Conservation (phyloP, 2,888 invertebrate genomes). For the Aporophyla lueneburgensis region DNA sequence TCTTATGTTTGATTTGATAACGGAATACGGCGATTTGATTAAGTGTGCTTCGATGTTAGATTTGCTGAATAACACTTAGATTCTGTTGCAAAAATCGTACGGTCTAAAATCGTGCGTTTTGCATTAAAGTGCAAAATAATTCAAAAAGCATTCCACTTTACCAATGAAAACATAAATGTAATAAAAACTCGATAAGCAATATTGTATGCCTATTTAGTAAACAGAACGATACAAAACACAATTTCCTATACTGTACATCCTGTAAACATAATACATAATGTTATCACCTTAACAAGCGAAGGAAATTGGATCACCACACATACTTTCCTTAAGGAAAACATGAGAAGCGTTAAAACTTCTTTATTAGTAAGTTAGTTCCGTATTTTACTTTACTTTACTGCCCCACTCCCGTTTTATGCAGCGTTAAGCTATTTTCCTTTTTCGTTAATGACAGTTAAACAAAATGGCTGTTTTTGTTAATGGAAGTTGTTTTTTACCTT, state of each 20-base stretch:
- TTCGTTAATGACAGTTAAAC: background rate
- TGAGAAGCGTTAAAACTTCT: slow-evolving; percentile 27
- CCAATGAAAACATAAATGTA: too few relatives aligned
- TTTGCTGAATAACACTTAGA: too few relatives aligned
- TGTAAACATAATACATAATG: background rate
- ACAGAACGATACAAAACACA: background rate
- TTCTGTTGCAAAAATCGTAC: too few relatives aligned
- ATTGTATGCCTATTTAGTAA: background rate
- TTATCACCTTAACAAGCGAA: slow-evolving; percentile 17
- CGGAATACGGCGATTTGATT: too few relatives aligned
- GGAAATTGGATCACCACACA: slow-evolving; percentile 33
- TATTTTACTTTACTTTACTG: slow-evolving; percentile 28
- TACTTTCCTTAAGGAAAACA: slow-evolving; percentile 23
- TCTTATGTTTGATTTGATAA: too few relatives aligned
- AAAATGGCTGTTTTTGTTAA: slow-evolving; percentile 10
- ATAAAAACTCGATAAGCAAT: background rate
- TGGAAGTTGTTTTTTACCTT: background rate
- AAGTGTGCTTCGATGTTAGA: too few relatives aligned
- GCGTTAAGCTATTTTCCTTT: slow-evolving; percentile 26
- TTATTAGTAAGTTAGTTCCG: slow-evolving; percentile 6
- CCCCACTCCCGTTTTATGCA: slow-evolving; percentile 14
- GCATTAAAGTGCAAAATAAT: too few relatives aligned
- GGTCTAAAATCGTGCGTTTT: too few relatives aligned
- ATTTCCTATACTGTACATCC: slow-evolving; percentile 3
- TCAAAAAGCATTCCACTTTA: too few relatives aligned